Evolutionary conservation across 1,140 invertebrate genomes (phyloP), one percentile per base, ranked within the genome.

Genomic region (Drosophila bifasciata): DNA sequence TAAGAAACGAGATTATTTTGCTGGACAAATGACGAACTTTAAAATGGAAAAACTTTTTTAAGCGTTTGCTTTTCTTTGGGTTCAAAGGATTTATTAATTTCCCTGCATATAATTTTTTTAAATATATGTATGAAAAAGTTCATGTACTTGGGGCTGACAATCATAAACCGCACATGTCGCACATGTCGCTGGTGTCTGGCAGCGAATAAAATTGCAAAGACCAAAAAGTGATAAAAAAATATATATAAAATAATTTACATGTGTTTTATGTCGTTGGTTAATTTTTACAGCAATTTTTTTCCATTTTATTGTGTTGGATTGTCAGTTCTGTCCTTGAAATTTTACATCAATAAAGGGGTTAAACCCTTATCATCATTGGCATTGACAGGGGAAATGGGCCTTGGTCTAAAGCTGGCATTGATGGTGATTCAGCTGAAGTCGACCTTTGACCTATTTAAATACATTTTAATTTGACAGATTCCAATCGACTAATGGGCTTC

Each of bases 151-250:
- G n/a, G 55, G 15, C 40, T 56, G 77, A 70, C 71, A 80, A 40
- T 63, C 64, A 76, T 79, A 70, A 80, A 66, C 70, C n/a, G n/a
- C n/a, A n/a, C n/a, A n/a, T n/a, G n/a, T n/a, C 71, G 44, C 77
- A 80, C n/a, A 61, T 80, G 71, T 75, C 46, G 59, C 59, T 39
- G 32, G 25, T 53, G 45, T 49, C 23, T 45, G 56, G 45, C 67
- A 25, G 28, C 28, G 28, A 28, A 25, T 25, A 3, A 25, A 6
- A 25, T 25, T 25, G 6, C 19, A 51, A 44, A 58, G 25, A 8
- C 25, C 25, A 9, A 28, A 28, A 28, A 28, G 8, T 28, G 7
- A 8, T 0, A 28, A 41, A 32, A 44, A 28, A n/a, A n/a, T n/a
- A 50, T 25, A 48, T 23, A 41, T 72, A 72, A 60, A n/a, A 55